Evolutionary conservation across 2,113 vertebrate genomes (phyloP).

Genomic region (Pavo muticus): DNA sequence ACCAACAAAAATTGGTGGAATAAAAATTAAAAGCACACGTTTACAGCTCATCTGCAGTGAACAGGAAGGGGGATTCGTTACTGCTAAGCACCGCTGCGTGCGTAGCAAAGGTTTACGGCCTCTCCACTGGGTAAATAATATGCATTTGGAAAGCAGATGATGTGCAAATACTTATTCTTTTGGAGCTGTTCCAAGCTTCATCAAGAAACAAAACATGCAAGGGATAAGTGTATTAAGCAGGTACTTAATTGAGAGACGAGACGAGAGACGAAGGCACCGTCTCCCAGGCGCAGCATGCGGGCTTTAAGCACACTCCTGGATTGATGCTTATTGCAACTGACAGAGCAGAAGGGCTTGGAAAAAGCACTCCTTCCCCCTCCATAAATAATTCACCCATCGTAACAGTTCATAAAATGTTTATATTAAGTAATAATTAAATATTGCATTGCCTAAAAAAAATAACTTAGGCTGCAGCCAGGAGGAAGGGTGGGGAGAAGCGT

Average conservation of each 20-base stretch:
- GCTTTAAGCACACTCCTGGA: constrained; percentile 16
- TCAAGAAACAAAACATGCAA: neutral
- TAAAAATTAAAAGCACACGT: neutral
- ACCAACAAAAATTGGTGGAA: neutral
- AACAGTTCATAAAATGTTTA: constrained; percentile 60
- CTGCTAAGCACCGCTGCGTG: neutral
- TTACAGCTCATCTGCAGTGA: neutral
- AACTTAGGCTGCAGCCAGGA: neutral
- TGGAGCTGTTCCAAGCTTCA: constrained; percentile 32
- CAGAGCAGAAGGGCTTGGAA: constrained; percentile 18
- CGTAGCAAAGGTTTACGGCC: neutral
- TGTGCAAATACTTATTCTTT: neutral
- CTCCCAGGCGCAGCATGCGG: neutral
- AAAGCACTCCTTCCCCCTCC: neutral
- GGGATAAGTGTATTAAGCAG: constrained; percentile 12
- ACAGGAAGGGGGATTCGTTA: neutral
- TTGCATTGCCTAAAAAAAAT: neutral
- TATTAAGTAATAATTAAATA: constrained; percentile 46
- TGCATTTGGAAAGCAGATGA: neutral
- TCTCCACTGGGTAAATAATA: neutral
- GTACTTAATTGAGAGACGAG: constrained; percentile 18
- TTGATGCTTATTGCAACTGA: constrained; percentile 1
- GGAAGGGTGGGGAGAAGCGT: neutral
- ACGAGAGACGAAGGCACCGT: neutral
- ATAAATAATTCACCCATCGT: constrained; percentile 46